Percentiles rank a stretch among this genome's conserved stretches.
Evolutionary conservation across 2,797 vertebrate species (phyloP).

Genomic region (Microhierax caerulescens): DNA sequence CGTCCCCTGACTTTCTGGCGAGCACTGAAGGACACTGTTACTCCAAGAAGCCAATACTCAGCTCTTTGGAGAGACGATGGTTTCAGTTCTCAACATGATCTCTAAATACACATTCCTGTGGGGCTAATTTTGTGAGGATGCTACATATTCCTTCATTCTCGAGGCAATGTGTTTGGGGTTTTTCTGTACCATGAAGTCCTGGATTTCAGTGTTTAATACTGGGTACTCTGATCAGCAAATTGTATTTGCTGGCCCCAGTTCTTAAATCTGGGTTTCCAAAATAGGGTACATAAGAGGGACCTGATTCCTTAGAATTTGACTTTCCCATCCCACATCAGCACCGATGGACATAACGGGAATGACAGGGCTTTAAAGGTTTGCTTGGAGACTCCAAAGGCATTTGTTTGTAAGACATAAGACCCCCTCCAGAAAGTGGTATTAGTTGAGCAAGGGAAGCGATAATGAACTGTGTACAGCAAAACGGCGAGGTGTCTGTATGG

Average conservation of each 20-base stretch:
- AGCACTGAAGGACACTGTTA: neutral
- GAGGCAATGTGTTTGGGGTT: rapidly evolving
- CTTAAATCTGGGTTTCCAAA: neutral
- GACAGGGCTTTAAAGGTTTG: neutral
- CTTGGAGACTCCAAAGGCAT: neutral
- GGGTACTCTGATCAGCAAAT: neutral
- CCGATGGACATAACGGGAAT: neutral
- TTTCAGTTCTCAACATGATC: neutral
- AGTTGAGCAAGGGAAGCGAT: neutral
- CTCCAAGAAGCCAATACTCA: neutral
- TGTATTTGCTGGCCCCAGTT: neutral
- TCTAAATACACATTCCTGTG: neutral
- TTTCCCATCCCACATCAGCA: neutral
- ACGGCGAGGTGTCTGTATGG: rapidly evolving
- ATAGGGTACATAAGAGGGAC: neutral
- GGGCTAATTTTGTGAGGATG: neutral
- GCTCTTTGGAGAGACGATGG: neutral
- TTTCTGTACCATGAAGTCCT: neutral
- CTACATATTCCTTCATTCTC: rapidly evolving
- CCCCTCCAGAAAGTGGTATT: neutral
- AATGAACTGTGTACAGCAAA: neutral
- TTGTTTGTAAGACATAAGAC: neutral
- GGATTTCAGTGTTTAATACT: neutral
- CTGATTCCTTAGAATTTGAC: neutral
- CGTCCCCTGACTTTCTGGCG: neutral